Evolutionary conservation across 2,113 vertebrate species (phyloP), one percentile per base, ranked within the genome.

Genomic region (Mus pahari): DNA sequence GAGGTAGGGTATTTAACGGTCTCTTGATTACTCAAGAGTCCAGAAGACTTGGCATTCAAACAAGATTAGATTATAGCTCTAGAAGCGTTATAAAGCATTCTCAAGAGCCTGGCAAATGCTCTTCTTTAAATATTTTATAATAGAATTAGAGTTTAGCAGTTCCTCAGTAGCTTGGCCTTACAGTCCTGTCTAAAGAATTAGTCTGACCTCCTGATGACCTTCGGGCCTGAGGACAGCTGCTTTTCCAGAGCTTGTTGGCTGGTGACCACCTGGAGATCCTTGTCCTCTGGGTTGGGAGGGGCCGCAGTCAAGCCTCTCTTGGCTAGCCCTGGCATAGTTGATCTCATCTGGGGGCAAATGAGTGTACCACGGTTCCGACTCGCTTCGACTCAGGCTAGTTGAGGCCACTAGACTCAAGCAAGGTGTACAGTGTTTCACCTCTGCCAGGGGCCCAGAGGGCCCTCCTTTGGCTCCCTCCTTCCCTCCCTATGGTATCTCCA

Each of bases 201-300:
- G 84, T 87, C 39, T 97, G 94, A 94, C 94, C 90, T 28, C 64
- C 82, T 2, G 0, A 45, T 96, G 90, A 95, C 86, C 78, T 96
- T 86, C 45, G 73, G 91, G 64, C 87, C 77, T 68, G 93, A 87
- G 79, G 93, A 92, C 93, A 96, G 83, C 70, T 94, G 90, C 84
- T 89, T 89, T 96, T 97, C 71, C 60, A 92, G 89, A 58, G 20
- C 62, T 42, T 42, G 62, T 16, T 22, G 86, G 68, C 79, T 92
- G 64, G 71, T 92, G 86, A 93, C 77, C 75, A 94, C 89, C 95
- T 95, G 95, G 45, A 81, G 62, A 24, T 92, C 78, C 6, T 42
- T 77, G 36, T 17, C 31, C 58, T 64, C 36, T 42, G 86, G 75
- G 74, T 48, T 42, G 81, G 28, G 60, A 89, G 74, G 91, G 12